Base-by-base conservation (phyloP, 2,888 invertebrate genomes). In the Aporophyla nigra region DNA sequence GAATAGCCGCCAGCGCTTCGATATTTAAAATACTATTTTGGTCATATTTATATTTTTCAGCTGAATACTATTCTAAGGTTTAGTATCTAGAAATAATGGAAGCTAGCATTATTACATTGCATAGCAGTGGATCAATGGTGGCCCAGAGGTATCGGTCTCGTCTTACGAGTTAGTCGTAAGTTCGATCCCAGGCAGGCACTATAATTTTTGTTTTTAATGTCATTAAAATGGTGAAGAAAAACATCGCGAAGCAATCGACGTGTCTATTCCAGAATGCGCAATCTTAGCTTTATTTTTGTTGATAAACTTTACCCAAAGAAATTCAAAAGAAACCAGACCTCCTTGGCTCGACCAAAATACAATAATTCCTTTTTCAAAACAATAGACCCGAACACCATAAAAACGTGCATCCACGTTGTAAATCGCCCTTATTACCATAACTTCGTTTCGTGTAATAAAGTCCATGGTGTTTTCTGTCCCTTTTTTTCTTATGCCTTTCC, bases 341-440 rank as follows among this genome's bases (percentile, higher is more conserved):
- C 54, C n/a, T 63, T 51, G 46, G 24, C 58, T 24, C 24, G 7
- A 27, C 63, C 72, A 70, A 76, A 74, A 77, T n/a, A n/a, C n/a
- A n/a, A n/a, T 80, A 74, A 85, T 78, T 75, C 78, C 62, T 21
- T 71, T 76, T 75, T 72, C 74, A 81, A 87, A 87, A 88, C 81
- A 87, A 88, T 82, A 82, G 56, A 67, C 75, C 75, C n/a, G 40
- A 76, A 80, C 65, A 54, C 72, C 80, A 80, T 86, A 87, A 89
- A 90, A 87, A 78, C 87, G 80, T 83, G 80, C 80, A 85, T 85
- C 85, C 71, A 86, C 78, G 85, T 85, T 87, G 84, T 84, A 88
- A 88, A 88, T 88, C 84, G 80, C 53, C 80, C 86, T 86, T 86
- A 90, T 90, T 90, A 86, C 85, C 85, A 89, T 88, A 89, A 82